Percentiles rank a stretch among this genome's conserved stretches.
These are phyloP conservation scores for Apamea monoglypha DNA, from an alignment of 2,888 invertebrate species.

Conservation along the genomic window DNA sequence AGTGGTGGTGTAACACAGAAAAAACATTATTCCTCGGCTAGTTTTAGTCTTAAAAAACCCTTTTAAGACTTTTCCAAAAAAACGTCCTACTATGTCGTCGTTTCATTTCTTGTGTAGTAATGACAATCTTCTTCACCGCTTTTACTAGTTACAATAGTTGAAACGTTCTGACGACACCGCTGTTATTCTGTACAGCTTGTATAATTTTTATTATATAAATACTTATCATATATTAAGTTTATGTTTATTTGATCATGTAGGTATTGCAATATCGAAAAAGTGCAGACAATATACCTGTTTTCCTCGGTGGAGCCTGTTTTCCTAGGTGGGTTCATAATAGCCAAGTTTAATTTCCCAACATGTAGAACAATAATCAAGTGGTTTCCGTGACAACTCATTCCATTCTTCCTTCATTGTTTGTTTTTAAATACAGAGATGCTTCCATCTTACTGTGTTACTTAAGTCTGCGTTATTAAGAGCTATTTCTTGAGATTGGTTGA, in stretches of 20 bases:
- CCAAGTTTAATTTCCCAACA: neutral
- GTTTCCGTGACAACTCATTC: neutral
- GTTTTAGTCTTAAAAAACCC: too few relatives aligned
- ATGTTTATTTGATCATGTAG: neutral
- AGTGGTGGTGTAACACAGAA: too few relatives aligned
- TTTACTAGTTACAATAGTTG: neutral
- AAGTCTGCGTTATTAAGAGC: neutral
- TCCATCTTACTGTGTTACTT: neutral
- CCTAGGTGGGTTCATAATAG: neutral
- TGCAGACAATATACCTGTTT: neutral
- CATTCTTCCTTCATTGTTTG: neutral
- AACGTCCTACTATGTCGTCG: neutral
- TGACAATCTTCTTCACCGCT: neutral
- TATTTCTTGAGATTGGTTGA: neutral
- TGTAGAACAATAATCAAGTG: constrained; percentile 2
- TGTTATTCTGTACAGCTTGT: neutral
- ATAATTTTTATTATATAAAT: neutral
- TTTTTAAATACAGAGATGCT: neutral
- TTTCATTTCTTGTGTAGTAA: neutral
- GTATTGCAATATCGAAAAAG: neutral
- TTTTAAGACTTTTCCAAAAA: neutral
- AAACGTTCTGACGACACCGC: too few relatives aligned
- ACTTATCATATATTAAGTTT: neutral
- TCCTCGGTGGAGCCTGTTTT: neutral
- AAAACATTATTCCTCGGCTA: neutral